Conservation (phyloP, 2,888 invertebrate species). For the Cetonia aurata region DNA sequence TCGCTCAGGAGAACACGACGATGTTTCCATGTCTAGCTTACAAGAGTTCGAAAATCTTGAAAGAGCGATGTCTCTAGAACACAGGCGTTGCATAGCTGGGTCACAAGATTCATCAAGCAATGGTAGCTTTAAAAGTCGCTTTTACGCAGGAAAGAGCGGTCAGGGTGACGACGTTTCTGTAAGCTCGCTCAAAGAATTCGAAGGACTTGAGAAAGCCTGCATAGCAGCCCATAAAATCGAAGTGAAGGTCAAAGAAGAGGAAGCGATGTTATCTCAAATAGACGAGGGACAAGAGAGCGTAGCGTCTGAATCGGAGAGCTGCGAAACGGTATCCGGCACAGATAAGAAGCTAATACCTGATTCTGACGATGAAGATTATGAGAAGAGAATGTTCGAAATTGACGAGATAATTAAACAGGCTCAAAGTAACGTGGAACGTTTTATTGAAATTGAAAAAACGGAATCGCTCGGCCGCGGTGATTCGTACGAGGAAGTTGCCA, state of each 20-base stretch:
- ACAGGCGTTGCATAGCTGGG: conserved; percentile 74
- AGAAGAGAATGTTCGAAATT: conserved; percentile 76
- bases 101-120: conserved; percentile 89
- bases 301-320: conserved; percentile 71
- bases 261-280: conserved; percentile 75
- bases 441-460: conserved; percentile 72
- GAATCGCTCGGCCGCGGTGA: conserved; percentile 69
- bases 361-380: conserved; percentile 73
- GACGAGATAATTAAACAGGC: conserved; percentile 78
- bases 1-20: conserved; percentile 88
- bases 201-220: conserved; percentile 90
- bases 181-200: conserved; percentile 92
- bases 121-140: conserved; percentile 83
- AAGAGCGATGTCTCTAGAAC: conserved; percentile 84
- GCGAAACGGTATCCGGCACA: conserved; percentile 73
- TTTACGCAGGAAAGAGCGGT: conserved; percentile 77
- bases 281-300: conserved; percentile 69
- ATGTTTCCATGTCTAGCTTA: conserved; percentile 91
- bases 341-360: conserved; percentile 72
- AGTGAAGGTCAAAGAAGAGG: conserved; percentile 87
- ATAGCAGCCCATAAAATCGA: conserved; percentile 87
- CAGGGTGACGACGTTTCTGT: conserved; percentile 89
- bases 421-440: conserved; percentile 75
- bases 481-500: conserved; percentile 69
- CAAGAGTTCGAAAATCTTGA: conserved; percentile 96